These are phyloP conservation scores for Drosophila flavopinicola DNA, from an alignment of 2,888 invertebrate species.

Conservation along the genomic window DNA sequence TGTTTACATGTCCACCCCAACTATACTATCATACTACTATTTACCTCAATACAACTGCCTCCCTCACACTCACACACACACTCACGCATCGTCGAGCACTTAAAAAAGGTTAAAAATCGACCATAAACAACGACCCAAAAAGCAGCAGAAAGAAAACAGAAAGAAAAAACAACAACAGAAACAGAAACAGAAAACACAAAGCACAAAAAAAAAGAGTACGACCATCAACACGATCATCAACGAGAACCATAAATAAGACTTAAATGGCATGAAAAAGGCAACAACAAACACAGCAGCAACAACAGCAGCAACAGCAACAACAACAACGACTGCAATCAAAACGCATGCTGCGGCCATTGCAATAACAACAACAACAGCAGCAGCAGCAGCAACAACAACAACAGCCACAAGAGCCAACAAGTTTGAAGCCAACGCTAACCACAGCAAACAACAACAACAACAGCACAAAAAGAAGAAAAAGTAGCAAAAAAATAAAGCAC, in stretches of 20 bases:
- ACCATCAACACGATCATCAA: constrained; percentile 82
- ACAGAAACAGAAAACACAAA: constrained; percentile 13
- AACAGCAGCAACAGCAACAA: constrained; percentile 32
- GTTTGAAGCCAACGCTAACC: constrained; percentile 52
- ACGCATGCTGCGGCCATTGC: constrained; percentile 72
- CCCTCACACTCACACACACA: constrained; percentile 8
- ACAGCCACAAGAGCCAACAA: constrained; percentile 19
- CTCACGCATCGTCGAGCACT: constrained; percentile 19
- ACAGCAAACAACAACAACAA: constrained; percentile 49
- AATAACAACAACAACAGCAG: constrained; percentile 48
- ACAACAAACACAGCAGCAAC: constrained; percentile 22
- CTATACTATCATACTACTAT: constrained; percentile 3
- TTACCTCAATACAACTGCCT: constrained; percentile 27
- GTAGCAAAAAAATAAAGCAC: constrained; percentile 48
- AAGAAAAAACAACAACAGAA: constrained; percentile 17
- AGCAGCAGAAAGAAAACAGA: constrained; percentile 12
- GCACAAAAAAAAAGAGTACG: constrained; percentile 54
- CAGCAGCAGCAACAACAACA: constrained; percentile 20
- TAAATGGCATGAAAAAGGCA: constrained; percentile 77
- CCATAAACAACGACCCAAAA: constrained; percentile 38
- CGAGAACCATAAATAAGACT: constrained; percentile 81
- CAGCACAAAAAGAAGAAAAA: constrained; percentile 57
- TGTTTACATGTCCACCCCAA: constrained; percentile 1
- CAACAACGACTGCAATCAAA: constrained; percentile 68
- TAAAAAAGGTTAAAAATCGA: constrained; percentile 43